These are phyloP conservation scores for Porites rus DNA, from an alignment of 92 coral and sea anemone genomes.

Conservation along the genomic window DNA sequence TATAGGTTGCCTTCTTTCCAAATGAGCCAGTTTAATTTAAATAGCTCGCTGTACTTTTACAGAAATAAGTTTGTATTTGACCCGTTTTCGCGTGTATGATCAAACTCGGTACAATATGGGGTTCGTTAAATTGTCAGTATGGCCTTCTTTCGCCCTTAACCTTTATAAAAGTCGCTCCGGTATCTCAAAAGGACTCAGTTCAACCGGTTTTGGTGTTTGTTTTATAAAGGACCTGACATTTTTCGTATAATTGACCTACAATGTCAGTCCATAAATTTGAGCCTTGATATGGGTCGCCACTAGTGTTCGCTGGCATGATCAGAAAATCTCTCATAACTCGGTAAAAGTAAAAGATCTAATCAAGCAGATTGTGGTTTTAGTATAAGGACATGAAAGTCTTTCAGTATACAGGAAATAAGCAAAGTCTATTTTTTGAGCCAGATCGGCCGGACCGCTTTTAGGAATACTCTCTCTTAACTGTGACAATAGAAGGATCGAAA, in stretches of 20 bases:
- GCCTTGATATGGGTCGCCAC: constrained; percentile 1
- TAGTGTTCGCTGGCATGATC: not conserved
- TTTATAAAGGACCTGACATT: not conserved
- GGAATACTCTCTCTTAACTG: too few relatives aligned
- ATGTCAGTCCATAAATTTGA: constrained; percentile 1
- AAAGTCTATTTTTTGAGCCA: constrained; percentile 13
- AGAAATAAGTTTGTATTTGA: not conserved
- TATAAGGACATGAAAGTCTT: constrained; percentile 23
- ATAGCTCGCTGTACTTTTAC: not conserved
- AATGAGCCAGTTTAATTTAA: too few relatives aligned
- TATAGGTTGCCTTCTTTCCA: too few relatives aligned
- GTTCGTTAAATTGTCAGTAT: not conserved
- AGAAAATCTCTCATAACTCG: not conserved
- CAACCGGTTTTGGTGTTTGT: not conserved
- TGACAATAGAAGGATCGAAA: too few relatives aligned
- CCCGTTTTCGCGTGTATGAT: not conserved
- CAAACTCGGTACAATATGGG: not conserved
- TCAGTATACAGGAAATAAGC: constrained; percentile 1
- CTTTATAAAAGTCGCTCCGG: not conserved
- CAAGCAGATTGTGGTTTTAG: constrained; percentile 9
- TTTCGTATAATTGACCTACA: not conserved
- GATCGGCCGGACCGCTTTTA: not conserved
- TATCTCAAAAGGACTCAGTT: not conserved
- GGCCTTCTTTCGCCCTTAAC: not conserved
- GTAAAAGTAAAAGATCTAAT: not conserved